These are phyloP conservation scores for Pachydiplax longipennis DNA, from an alignment of 2,888 invertebrate genomes.

Conservation along the genomic window DNA sequence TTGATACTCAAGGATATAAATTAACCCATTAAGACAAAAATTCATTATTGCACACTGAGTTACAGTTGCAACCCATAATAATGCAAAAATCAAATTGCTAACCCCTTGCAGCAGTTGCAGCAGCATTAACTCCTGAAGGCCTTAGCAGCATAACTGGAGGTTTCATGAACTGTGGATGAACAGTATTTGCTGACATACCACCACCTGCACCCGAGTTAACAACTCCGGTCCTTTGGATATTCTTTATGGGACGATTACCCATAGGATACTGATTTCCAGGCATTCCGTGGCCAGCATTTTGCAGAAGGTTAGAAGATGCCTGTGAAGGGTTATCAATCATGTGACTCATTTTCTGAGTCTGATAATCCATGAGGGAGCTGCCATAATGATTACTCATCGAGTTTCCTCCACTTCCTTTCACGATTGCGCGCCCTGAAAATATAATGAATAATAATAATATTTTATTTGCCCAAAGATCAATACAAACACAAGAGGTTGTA, in stretches of 20 bases:
- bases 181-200: slow-evolving; percentile 56
- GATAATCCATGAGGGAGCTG: slow-evolving; percentile 46
- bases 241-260: background rate
- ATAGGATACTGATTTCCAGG: slow-evolving; percentile 2
- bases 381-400: slow-evolving; percentile 54
- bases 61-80: too few species aligned
- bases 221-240: slow-evolving; percentile 50
- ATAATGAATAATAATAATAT: too few species aligned
- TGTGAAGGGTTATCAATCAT: slow-evolving; percentile 9
- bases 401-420: slow-evolving; percentile 62
- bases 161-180: slow-evolving; percentile 35
- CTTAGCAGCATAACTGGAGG: slow-evolving; percentile 43
- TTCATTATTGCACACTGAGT: too few species aligned
- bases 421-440: slow-evolving; percentile 65
- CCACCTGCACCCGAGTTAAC: slow-evolving; percentile 65
- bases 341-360: slow-evolving; percentile 14
- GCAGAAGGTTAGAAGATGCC: slow-evolving; percentile 31
- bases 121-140: slow-evolving; percentile 45
- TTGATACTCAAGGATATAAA: too few species aligned
- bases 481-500: too few species aligned
- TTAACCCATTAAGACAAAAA: too few species aligned
- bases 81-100: background rate
- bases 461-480: too few species aligned
- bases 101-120: slow-evolving; percentile 50
- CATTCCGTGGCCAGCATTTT: slow-evolving; percentile 21